These are phyloP conservation scores for Perdita meconis DNA, from an alignment of 2,888 invertebrate species.

Conservation along the genomic window DNA sequence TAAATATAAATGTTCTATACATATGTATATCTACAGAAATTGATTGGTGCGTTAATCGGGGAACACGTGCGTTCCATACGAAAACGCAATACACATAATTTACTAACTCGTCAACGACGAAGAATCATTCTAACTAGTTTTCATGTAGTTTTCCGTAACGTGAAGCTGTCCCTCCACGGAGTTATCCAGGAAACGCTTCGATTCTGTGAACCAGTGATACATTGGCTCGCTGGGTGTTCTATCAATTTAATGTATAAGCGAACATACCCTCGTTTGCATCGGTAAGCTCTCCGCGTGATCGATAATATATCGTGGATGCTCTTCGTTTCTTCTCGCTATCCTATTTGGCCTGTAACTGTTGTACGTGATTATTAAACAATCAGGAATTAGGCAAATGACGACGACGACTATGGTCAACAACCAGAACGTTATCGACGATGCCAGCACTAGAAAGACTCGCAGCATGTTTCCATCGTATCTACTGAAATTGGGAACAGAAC, in stretches of 20 bases:
- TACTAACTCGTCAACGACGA: constrained; percentile 13
- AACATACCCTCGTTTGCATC: constrained; percentile 16
- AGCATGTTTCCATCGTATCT: constrained; percentile 86
- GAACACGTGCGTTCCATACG: constrained; percentile 1
- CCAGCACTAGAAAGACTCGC: constrained; percentile 87
- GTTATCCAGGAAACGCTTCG: constrained; percentile 45
- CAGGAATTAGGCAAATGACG: constrained; percentile 86
- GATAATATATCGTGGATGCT: not conserved
- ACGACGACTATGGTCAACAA: constrained; percentile 85
- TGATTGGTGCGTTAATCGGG: not conserved
- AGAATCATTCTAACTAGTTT: not conserved
- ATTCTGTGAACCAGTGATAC: constrained; percentile 49
- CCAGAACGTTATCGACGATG: constrained; percentile 87
- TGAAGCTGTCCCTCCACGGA: constrained; percentile 69
- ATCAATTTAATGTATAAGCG: too few relatives aligned
- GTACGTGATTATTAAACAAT: constrained; percentile 81
- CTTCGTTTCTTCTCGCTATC: constrained; percentile 67
- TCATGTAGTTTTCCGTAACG: constrained; percentile 51
- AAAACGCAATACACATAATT: not conserved
- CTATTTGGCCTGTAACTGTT: constrained; percentile 68
- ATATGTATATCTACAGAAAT: not conserved
- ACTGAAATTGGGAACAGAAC: constrained; percentile 79
- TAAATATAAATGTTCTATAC: too few relatives aligned
- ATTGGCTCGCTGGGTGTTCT: too few relatives aligned
- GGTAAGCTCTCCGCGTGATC: not conserved